These are phyloP conservation scores for Drosophila malerkotliana DNA, from an alignment of 1,140 invertebrate genomes.

Conservation along the genomic window DNA sequence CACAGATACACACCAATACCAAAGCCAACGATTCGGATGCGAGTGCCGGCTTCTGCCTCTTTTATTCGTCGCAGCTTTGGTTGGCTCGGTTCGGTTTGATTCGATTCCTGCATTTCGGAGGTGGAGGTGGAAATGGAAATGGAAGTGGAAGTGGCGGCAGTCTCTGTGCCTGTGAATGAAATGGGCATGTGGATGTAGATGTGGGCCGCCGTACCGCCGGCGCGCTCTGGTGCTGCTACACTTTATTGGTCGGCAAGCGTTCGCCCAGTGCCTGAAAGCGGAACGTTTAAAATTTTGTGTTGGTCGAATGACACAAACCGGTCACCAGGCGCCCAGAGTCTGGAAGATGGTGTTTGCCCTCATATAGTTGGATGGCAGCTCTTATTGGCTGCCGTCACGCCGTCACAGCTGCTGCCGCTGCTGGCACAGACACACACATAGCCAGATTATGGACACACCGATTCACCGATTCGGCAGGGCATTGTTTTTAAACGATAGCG, in stretches of 20 bases:
- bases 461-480: slow-evolving; percentile 11
- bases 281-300: slow-evolving; percentile 83
- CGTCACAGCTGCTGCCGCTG: slow-evolving; percentile 55
- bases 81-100: slow-evolving; percentile 61
- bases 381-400: slow-evolving; percentile 83
- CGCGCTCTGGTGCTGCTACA: slow-evolving; percentile 50
- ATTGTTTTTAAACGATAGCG: slow-evolving; percentile 64
- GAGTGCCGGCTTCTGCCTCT: slow-evolving; percentile 63
- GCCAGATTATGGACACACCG: slow-evolving; percentile 23
- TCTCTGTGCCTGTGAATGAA: not conserved
- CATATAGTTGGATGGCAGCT: slow-evolving; percentile 83
- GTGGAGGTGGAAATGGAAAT: not conserved
- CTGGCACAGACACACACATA: slow-evolving; percentile 32
- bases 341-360: slow-evolving; percentile 59
- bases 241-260: slow-evolving; percentile 81
- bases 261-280: slow-evolving; percentile 62
- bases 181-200: slow-evolving; percentile 4
- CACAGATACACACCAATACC: slow-evolving; percentile 17
- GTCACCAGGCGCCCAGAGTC: slow-evolving; percentile 71
- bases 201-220: slow-evolving; percentile 23
- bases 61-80: slow-evolving; percentile 72
- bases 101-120: not conserved
- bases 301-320: slow-evolving; percentile 82
- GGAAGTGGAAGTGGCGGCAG: not conserved
- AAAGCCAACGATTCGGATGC: slow-evolving; percentile 40